Conservation (phyloP, 2,113 vertebrate species). For the Platycercus adscitus region DNA sequence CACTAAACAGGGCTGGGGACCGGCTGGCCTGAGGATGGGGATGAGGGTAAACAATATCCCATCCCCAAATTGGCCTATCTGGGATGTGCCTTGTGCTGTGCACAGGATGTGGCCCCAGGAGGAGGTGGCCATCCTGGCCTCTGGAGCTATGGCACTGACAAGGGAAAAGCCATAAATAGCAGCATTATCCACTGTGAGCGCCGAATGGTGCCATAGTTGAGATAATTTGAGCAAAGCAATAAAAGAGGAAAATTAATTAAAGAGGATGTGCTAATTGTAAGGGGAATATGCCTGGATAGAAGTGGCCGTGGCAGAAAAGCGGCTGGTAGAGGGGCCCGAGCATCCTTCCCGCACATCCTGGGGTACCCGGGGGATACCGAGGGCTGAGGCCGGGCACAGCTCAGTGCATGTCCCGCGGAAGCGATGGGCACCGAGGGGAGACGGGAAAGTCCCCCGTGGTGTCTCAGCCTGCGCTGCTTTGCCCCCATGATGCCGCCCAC, state of each 20-base stretch:
- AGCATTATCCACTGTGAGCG: accelerated
- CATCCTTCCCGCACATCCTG: accelerated
- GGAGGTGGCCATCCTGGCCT: neutral
- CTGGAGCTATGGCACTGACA: accelerated
- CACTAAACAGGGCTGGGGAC: accelerated
- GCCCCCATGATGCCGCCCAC: accelerated
- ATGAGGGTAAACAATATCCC: accelerated
- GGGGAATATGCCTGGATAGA: neutral
- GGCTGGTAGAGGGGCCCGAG: accelerated
- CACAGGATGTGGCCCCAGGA: neutral
- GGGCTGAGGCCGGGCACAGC: neutral
- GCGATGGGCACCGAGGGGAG: accelerated
- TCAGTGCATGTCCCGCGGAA: neutral
- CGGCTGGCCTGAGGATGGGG: accelerated
- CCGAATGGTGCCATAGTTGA: neutral
- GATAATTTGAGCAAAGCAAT: neutral
- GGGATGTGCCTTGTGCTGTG: accelerated
- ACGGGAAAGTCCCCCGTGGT: accelerated
- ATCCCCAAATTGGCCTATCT: accelerated
- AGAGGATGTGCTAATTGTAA: constrained; percentile 20
- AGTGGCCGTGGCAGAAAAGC: neutral
- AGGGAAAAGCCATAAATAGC: neutral
- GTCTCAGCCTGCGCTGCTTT: neutral
- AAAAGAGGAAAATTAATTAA: constrained; percentile 54
- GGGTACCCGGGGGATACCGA: too few relatives aligned